Percentiles rank a stretch among this genome's conserved stretches.
Evolutionary conservation across 2,797 vertebrate species (phyloP).

Genomic region (Gobionotothen gibberifrons): DNA sequence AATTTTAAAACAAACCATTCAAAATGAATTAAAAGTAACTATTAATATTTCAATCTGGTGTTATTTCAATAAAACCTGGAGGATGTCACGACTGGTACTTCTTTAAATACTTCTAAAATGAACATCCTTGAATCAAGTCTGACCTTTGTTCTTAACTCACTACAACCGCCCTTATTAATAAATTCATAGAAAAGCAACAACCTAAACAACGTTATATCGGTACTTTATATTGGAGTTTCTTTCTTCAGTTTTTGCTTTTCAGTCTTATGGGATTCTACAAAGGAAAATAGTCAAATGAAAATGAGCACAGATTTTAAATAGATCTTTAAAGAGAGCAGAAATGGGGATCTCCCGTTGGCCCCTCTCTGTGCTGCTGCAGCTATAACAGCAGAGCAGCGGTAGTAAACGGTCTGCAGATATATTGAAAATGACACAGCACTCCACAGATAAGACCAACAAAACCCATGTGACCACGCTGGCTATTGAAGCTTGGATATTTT

Average conservation of each 20-base stretch:
- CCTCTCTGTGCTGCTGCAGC: constrained; percentile 42
- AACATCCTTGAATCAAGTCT: background rate
- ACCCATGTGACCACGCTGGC: constrained; percentile 39
- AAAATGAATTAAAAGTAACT: background rate
- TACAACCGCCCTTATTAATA: background rate
- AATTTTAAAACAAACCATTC: too few relatives aligned
- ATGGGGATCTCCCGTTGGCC: constrained; percentile 42
- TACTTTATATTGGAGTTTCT: background rate
- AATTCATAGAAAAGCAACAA: background rate
- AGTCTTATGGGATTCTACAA: constrained; percentile 6
- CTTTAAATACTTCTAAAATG: background rate
- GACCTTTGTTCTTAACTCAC: background rate
- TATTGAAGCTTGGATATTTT: constrained; percentile 50
- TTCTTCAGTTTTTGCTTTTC: background rate
- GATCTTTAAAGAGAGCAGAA: constrained; percentile 50
- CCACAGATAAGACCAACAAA: constrained; percentile 67
- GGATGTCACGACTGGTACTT: background rate
- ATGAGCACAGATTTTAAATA: constrained; percentile 43
- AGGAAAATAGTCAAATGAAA: constrained; percentile 37
- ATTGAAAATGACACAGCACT: constrained; percentile 67
- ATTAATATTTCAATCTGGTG: background rate
- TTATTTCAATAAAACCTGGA: background rate
- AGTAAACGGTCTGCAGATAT: constrained; percentile 61
- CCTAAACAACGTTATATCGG: background rate
- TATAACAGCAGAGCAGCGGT: constrained; percentile 46